phyloP scores from a whole-genome alignment of 2,797 vertebrate species.

The Avahi laniger region DNA sequence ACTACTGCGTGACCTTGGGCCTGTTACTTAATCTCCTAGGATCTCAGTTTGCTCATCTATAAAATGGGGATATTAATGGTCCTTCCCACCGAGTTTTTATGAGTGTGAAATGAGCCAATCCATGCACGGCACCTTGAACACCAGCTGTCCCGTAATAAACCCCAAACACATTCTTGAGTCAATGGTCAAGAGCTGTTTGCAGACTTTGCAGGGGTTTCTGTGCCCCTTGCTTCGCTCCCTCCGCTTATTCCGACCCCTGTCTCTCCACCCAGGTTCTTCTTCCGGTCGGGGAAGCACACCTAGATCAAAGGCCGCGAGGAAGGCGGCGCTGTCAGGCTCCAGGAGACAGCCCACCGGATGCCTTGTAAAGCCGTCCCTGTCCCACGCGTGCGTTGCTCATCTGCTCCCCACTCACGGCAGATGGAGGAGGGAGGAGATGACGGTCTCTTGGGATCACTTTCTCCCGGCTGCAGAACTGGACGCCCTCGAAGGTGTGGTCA shows the following conservation, averaged over 20 bases:
- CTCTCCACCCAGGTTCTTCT: slow-evolving; percentile 82
- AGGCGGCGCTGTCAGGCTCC: neutral
- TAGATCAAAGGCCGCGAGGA: neutral
- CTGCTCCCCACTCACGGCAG: neutral
- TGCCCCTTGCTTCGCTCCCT: neutral
- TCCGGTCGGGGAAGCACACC: slow-evolving; percentile 82
- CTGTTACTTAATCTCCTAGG: neutral
- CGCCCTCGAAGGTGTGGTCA: neutral
- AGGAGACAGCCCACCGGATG: neutral
- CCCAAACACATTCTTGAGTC: neutral
- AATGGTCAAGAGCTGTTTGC: neutral
- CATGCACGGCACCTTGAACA: neutral
- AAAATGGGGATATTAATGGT: neutral
- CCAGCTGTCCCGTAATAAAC: neutral
- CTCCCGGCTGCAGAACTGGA: neutral
- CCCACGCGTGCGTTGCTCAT: neutral
- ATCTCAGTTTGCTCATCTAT: neutral
- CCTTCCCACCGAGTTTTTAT: neutral
- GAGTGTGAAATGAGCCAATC: neutral
- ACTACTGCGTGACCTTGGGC: neutral
- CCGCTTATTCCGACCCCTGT: neutral
- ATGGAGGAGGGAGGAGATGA: neutral
- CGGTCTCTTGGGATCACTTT: neutral
- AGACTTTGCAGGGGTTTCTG: neutral
- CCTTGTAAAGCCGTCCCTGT: neutral